Conservation (phyloP, 53 echinoderm and acorn worm genomes). For the Actinopyga echinites region DNA sequence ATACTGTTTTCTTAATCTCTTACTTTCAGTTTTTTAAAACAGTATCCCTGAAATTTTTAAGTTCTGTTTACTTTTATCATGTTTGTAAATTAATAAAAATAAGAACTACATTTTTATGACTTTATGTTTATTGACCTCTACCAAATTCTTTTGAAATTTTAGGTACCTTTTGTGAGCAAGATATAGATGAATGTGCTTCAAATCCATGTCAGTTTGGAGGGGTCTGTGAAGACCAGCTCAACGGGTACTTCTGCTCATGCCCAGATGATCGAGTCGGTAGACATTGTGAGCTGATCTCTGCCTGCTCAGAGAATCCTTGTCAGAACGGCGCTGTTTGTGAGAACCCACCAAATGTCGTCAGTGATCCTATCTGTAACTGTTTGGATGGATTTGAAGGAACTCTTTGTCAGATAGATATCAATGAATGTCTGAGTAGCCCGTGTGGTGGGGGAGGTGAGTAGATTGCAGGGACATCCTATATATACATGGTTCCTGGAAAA, state of each 20-base stretch:
- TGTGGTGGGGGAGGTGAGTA: constrained; percentile 71
- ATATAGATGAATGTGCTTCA: constrained; percentile 68
- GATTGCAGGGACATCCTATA: no score
- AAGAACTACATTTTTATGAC: no score
- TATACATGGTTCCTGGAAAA: background rate
- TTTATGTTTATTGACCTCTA: no score
- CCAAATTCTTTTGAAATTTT: background rate
- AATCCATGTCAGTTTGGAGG: constrained; percentile 75
- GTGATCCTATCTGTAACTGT: constrained; percentile 71
- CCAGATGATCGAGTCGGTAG: constrained; percentile 60
- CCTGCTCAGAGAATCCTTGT: constrained; percentile 81
- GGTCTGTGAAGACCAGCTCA: constrained; percentile 55
- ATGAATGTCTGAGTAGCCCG: constrained; percentile 80
- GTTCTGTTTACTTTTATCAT: no score
- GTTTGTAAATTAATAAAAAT: no score
- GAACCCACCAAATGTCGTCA: constrained; percentile 42
- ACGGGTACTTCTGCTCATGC: constrained; percentile 69
- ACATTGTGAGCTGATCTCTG: constrained; percentile 71
- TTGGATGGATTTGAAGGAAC: constrained; percentile 78
- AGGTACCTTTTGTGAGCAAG: constrained; percentile 55
- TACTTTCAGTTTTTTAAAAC: no score
- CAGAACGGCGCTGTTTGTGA: constrained; percentile 83
- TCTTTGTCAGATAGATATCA: constrained; percentile 69
- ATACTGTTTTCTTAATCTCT: no score
- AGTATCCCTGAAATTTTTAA: no score